phyloP scores from a whole-genome alignment of 2,797 vertebrate species.

The Aulostomus chinensis region DNA sequence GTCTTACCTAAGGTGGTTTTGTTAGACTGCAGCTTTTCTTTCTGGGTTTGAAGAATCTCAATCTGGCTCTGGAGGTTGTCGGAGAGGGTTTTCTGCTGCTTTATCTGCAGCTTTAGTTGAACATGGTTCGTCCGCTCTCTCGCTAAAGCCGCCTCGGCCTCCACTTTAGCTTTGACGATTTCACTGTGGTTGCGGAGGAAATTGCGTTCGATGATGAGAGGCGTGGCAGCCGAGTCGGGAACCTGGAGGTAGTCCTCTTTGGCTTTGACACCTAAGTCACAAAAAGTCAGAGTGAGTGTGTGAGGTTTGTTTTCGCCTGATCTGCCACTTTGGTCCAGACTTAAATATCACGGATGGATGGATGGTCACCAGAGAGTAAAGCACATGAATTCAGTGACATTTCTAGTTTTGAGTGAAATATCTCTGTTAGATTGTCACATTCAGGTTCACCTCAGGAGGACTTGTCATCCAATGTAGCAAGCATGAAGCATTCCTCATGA shows the following conservation, averaged over 20 bases:
- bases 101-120: conserved; percentile 23
- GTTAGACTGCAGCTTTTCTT: conserved; percentile 22
- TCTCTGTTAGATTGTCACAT: no score
- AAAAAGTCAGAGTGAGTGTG: no score
- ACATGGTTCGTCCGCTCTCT: conserved; percentile 7
- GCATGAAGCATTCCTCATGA: no score
- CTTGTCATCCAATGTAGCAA: no score
- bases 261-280: conserved; percentile 53
- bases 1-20: conserved; percentile 43
- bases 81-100: conserved; percentile 8
- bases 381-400: no score
- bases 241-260: conserved; percentile 24
- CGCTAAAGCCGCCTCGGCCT: conserved; percentile 21
- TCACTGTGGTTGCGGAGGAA: conserved; percentile 54
- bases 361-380: no score
- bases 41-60: conserved; percentile 25
- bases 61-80: conserved; percentile 43
- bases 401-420: no score
- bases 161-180: conserved; percentile 21
- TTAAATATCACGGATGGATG: no score
- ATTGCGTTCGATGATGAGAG: conserved; percentile 47
- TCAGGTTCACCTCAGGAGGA: no score
- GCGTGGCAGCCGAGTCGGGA: conserved; percentile 11
- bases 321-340: no score
- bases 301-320: no score